A percentile compares a stretch with the other conserved stretches of the same genome.
These are phyloP conservation scores for Eutrigla gurnardus DNA, from an alignment of 2,797 vertebrate species.

Conservation along the genomic window DNA sequence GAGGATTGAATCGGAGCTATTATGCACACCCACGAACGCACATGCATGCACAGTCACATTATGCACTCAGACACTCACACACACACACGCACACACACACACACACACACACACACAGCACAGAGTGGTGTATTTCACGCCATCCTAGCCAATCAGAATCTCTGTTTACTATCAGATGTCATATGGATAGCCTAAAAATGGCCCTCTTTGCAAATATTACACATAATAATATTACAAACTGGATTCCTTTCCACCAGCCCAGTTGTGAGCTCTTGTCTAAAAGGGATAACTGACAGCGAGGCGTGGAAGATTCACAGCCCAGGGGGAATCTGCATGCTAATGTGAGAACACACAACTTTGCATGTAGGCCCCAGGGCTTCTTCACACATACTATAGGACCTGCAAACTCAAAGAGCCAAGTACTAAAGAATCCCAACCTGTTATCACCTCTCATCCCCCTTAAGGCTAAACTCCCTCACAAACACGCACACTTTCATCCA, in stretches of 20 bases:
- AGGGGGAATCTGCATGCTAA: conserved; percentile 33
- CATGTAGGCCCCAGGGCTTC: conserved; percentile 36
- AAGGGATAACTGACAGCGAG: conserved; percentile 39
- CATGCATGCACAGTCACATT: conserved; percentile 54
- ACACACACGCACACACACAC: conserved; percentile 47
- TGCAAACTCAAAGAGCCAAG: conserved; percentile 42
- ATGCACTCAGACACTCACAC: conserved; percentile 55
- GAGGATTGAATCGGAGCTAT: conserved; percentile 73
- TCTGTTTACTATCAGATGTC: conserved; percentile 44
- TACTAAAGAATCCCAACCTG: conserved; percentile 51
- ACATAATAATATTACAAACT: conserved; percentile 48
- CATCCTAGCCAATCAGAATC: conserved; percentile 40
- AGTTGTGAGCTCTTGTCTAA: conserved; percentile 36
- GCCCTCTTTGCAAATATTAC: conserved; percentile 41
- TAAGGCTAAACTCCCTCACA: conserved; percentile 61
- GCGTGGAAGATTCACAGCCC: conserved; percentile 27
- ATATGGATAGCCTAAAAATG: conserved; percentile 30
- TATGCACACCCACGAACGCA: conserved; percentile 71
- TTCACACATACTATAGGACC: conserved; percentile 41
- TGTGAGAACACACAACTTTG: conserved; percentile 42
- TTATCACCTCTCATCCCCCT: conserved; percentile 50
- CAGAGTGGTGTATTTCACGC: conserved; percentile 13
- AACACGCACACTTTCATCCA: conserved; percentile 63
- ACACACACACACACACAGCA: conserved; percentile 37
- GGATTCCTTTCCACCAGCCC: conserved; percentile 23